Conservation (phyloP, 2,888 invertebrate species). For the Lamellibrachia columna region DNA sequence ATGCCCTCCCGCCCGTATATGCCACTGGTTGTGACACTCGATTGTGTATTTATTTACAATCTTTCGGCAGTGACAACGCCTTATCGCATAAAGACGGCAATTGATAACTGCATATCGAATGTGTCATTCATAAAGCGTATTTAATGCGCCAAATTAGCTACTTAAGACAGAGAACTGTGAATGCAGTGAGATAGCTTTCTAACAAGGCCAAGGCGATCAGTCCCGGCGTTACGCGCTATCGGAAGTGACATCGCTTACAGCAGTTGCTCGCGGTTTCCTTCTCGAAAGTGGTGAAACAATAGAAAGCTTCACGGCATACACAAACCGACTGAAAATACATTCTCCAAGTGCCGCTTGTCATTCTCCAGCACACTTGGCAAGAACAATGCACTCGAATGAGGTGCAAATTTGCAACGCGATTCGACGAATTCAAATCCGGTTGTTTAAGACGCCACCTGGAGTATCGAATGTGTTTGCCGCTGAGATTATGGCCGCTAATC, state of each 20-base stretch:
- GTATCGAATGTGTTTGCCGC: background rate
- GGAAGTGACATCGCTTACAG: background rate
- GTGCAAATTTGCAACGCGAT: background rate
- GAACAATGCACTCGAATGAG: background rate
- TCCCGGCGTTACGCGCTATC: background rate
- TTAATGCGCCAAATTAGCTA: conserved; percentile 3
- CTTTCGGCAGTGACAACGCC: background rate
- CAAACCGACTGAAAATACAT: background rate
- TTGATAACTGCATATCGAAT: background rate
- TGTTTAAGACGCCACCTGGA: background rate
- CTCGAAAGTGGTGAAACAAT: background rate
- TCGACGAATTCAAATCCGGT: background rate
- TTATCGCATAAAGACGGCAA: background rate
- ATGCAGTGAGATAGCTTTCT: background rate
- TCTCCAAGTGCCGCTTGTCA: background rate
- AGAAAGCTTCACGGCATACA: background rate
- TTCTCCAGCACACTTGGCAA: background rate
- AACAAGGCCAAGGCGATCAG: background rate
- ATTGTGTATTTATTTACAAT: background rate
- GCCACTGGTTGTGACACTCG: background rate
- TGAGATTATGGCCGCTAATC: background rate
- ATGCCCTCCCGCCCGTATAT: too few relatives aligned
- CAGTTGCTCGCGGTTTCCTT: background rate
- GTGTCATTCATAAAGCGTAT: background rate
- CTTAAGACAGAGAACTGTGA: background rate